Base-by-base conservation (phyloP, 2,113 vertebrate genomes). In the Syngnathus scovelli region DNA sequence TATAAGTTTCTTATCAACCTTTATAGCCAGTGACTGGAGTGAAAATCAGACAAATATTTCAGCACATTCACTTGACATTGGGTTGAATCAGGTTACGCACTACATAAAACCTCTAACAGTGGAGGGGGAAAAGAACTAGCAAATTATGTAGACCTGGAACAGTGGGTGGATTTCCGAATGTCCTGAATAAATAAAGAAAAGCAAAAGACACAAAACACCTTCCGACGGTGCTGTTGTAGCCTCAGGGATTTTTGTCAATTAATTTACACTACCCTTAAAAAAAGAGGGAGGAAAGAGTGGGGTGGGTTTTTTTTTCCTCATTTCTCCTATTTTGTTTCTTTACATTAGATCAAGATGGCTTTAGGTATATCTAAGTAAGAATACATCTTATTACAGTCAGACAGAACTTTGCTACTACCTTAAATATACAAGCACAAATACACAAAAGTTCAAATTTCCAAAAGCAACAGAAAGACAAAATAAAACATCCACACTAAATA, bases 341-440 rank as follows among this genome's bases (percentile, higher is more conserved):
- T 88, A 90, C 90, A 90, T 92, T 91, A 89, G 90, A 90, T 90
- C 87, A 76, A 88, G 88, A 90, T 91, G 90, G 90, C 91, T 91
- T 92, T 85, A 89, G 88, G 90, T 87, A 86, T 89, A 87, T 90
- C 90, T 91, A 92, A 89, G 87, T 89, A 90, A 91, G 89, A 90
- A 90, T 92, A 92, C 90, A 92, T 92, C 90, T 92, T 90, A 91
- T 92, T 92, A 93, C 92, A 92, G 91, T 90, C 90, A 91, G 90
- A 93, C 92, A 92, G 86, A 92, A 91, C 89, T 91, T 90, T 91
- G 90, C 90, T 93, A 93, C 91, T 92, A 92, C 91, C 90, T 92
- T 92, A 92, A 93, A 93, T 93, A 93, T 93, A 93, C 92, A 93
- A 92, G 92, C 92, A 93, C 90, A 92, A 92, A 90, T 92, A 91